These are phyloP conservation scores for Drosophila yakuba DNA, from an alignment of 1,140 invertebrate species.

Conservation along the genomic window DNA sequence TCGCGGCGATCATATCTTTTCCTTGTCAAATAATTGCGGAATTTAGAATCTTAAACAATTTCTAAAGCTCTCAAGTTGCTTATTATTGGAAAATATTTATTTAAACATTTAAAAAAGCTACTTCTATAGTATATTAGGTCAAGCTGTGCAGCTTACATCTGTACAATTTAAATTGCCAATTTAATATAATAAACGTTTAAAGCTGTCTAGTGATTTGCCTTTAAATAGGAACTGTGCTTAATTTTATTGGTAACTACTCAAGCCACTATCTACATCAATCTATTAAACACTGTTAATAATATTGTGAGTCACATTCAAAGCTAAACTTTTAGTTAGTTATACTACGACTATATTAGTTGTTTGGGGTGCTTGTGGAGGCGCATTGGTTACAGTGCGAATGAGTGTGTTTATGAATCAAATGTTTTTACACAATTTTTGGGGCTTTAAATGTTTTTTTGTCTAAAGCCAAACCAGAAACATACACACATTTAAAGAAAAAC, in stretches of 20 bases:
- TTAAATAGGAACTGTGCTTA: neutral
- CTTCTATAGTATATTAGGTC: neutral
- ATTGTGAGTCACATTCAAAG: conserved; percentile 5
- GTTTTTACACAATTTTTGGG: conserved; percentile 20
- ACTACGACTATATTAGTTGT: conserved; percentile 13
- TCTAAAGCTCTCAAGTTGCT: conserved; percentile 57
- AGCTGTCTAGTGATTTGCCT: neutral
- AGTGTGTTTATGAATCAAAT: conserved; percentile 34
- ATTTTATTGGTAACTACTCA: neutral
- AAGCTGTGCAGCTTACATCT: conserved; percentile 1
- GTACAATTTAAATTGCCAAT: neutral
- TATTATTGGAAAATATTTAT: neutral
- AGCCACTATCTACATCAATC: neutral
- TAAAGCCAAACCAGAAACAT: conserved; percentile 33
- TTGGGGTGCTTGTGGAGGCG: conserved; percentile 25
- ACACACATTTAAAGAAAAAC: conserved; percentile 38
- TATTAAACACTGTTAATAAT: neutral
- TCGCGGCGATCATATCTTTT: conserved; percentile 2
- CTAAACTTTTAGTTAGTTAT: conserved; percentile 15
- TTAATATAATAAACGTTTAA: conserved; percentile 1
- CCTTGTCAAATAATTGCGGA: neutral
- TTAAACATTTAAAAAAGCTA: conserved; percentile 4
- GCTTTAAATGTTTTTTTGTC: neutral
- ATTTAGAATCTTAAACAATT: conserved; percentile 11
- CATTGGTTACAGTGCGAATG: conserved; percentile 24